Conservation (phyloP, 2,113 vertebrate genomes). For the Rostratula benghalensis region DNA sequence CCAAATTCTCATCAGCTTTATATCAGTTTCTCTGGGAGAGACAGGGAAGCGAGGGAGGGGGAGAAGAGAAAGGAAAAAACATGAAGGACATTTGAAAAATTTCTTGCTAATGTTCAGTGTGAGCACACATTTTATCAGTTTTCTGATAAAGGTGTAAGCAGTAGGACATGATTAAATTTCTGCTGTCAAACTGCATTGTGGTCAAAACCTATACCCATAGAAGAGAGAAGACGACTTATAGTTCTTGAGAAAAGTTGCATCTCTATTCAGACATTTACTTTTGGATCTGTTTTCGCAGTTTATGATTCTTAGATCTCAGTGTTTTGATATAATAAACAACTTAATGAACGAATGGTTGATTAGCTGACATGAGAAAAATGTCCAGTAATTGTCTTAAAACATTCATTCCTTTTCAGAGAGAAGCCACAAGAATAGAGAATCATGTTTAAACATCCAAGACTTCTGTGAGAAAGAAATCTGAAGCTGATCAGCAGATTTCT, state of each 20-base stretch:
- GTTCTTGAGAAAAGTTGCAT: background rate
- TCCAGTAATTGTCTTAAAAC: background rate
- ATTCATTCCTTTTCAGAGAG: background rate
- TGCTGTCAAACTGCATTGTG: background rate
- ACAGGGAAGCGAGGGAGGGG: background rate
- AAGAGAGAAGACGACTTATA: background rate
- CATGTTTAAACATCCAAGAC: background rate
- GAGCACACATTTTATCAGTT: slow-evolving; percentile 28
- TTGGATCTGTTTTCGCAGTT: background rate
- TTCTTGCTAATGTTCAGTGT: slow-evolving; percentile 21
- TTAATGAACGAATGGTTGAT: background rate
- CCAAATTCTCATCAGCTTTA: slow-evolving; percentile 68
- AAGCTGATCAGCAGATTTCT: background rate
- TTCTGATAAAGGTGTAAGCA: slow-evolving; percentile 26
- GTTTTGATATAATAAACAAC: background rate
- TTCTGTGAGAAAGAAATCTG: background rate
- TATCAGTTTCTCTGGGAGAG: slow-evolving; percentile 47
- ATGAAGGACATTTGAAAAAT: slow-evolving; percentile 73
- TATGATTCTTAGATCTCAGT: background rate
- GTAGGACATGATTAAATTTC: slow-evolving; percentile 23
- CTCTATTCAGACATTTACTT: background rate
- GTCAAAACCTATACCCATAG: background rate
- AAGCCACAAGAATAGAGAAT: background rate
- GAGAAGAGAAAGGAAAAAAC: background rate
- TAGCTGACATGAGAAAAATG: background rate